Percentiles rank a stretch among this genome's conserved stretches.
phyloP scores from a whole-genome alignment of 2,113 vertebrate species.

The Gorsachius goisagi region DNA sequence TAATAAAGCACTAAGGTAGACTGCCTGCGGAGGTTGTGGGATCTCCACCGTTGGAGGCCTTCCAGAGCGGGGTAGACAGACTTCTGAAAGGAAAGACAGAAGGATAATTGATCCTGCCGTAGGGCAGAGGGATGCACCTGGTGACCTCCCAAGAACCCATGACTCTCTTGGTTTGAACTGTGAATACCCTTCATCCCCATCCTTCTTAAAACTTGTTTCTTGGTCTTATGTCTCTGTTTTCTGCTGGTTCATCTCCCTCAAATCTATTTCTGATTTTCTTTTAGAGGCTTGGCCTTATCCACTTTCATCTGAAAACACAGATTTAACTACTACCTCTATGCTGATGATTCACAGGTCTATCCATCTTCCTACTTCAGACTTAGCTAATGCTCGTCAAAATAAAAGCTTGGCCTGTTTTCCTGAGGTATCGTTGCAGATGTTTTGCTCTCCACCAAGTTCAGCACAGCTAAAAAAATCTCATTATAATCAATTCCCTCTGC shows the following conservation, averaged over 20 bases:
- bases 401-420: background rate
- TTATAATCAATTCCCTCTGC: conserved; percentile 4
- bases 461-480: background rate
- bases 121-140: background rate
- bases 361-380: background rate
- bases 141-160: background rate
- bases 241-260: background rate
- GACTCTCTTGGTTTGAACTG: background rate
- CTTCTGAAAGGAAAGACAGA: conserved; percentile 26
- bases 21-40: conserved; percentile 51
- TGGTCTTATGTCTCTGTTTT: background rate
- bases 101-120: conserved; percentile 13
- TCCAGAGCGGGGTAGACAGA: conserved; percentile 51
- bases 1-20: conserved; percentile 55
- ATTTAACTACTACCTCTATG: conserved; percentile 33
- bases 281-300: conserved; percentile 38
- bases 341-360: conserved; percentile 41
- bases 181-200: background rate
- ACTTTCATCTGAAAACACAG: conserved; percentile 13
- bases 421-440: background rate
- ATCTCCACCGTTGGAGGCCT: conserved; percentile 33
- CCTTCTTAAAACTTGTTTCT: background rate
- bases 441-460: background rate
- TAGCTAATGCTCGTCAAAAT: conserved; percentile 20
- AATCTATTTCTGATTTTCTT: conserved; percentile 3